phyloP scores from a whole-genome alignment of 1,140 invertebrate species.

The Zaprionus tsacasi region DNA sequence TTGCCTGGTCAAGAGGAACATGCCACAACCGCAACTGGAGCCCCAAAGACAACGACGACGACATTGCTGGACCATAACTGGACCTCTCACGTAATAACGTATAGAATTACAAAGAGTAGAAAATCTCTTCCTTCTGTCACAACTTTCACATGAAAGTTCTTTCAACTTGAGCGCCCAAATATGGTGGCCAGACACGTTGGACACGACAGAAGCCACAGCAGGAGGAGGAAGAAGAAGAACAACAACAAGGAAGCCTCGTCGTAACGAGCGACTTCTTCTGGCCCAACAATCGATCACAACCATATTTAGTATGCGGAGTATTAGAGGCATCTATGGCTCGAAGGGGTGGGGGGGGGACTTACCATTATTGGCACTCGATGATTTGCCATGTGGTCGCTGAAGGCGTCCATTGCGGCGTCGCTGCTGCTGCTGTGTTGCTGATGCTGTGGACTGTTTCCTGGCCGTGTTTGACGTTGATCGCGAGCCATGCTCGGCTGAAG shows the following conservation, averaged over 20 bases:
- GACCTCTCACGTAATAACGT: slow-evolving; percentile 82
- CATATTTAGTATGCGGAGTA: slow-evolving; percentile 66
- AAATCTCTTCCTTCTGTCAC: slow-evolving; percentile 79
- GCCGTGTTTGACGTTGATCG: slow-evolving; percentile 20
- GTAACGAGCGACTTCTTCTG: slow-evolving; percentile 55
- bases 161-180: slow-evolving; percentile 81
- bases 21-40: slow-evolving; percentile 13
- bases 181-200: slow-evolving; percentile 66
- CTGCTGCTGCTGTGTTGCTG: slow-evolving; percentile 29
- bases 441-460: slow-evolving; percentile 42
- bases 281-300: slow-evolving; percentile 68
- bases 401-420: slow-evolving; percentile 73
- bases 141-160: slow-evolving; percentile 83
- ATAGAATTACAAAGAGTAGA: slow-evolving; percentile 71
- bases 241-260: slow-evolving; percentile 58
- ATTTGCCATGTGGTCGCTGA: slow-evolving; percentile 55
- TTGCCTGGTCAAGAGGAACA: slow-evolving; percentile 6
- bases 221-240: neutral
- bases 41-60: slow-evolving; percentile 34
- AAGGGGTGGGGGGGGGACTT: slow-evolving; percentile 28
- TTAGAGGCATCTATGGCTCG: slow-evolving; percentile 36
- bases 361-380: slow-evolving; percentile 68
- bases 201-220: slow-evolving; percentile 39
- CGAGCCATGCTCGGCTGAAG: slow-evolving; percentile 34
- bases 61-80: slow-evolving; percentile 75